Percentiles rank a stretch among this genome's conserved stretches.
Evolutionary conservation across 2,888 invertebrate species (phyloP).

Genomic region (Spatulosminthurus flaviceps): DNA sequence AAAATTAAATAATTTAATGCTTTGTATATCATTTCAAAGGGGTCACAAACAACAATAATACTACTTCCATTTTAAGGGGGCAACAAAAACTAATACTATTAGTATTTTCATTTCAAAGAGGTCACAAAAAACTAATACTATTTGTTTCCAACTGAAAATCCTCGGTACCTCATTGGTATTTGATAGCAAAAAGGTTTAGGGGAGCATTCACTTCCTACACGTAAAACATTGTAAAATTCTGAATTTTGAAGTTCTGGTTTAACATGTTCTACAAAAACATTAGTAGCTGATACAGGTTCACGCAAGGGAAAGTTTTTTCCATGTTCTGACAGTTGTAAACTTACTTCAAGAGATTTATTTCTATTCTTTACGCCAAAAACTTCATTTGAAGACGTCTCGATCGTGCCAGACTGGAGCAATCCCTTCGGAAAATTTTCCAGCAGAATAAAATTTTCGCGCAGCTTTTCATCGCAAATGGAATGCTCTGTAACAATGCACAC

Average conservation of each 20-base stretch:
- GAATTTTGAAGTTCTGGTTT: too few species aligned
- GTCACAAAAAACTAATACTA: neutral
- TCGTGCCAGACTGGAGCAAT: neutral
- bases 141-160: neutral
- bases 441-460: constrained; percentile 9
- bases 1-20: too few species aligned
- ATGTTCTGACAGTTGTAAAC: neutral
- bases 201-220: neutral
- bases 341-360: neutral
- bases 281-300: neutral
- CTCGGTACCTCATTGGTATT: neutral
- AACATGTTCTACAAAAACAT: neutral
- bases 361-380: too few species aligned
- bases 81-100: too few species aligned
- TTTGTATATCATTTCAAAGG: too few species aligned
- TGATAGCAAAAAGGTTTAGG: neutral
- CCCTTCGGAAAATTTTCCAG: constrained; percentile 10
- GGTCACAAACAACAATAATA: too few species aligned
- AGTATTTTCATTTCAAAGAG: neutral
- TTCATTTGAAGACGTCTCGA: neutral
- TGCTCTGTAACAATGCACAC: constrained; percentile 43
- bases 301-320: neutral
- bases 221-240: neutral
- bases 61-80: too few species aligned
- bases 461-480: neutral